Conservation (phyloP, 2,113 vertebrate genomes). For the Apus apus region DNA sequence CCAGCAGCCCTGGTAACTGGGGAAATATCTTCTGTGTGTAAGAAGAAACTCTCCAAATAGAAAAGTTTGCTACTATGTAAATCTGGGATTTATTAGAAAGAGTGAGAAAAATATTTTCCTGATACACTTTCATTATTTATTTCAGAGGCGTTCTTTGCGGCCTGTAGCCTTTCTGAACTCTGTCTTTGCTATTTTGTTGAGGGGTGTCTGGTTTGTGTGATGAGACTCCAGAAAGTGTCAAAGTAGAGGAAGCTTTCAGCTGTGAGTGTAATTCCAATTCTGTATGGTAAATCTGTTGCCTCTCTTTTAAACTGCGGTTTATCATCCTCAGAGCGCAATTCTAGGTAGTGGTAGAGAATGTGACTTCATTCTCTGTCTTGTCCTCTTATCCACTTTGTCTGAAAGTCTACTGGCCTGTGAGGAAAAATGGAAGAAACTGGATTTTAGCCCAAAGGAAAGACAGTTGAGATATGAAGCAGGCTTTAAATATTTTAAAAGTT, state of each 20-base stretch:
- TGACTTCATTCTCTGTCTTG: neutral
- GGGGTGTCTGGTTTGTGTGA: neutral
- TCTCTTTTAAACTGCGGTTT: neutral
- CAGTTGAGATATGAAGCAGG: neutral
- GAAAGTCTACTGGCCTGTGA: neutral
- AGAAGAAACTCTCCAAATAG: neutral
- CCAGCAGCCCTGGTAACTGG: neutral
- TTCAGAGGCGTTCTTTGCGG: neutral
- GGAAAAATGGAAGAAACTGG: neutral
- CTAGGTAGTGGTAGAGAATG: neutral
- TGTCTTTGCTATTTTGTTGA: neutral
- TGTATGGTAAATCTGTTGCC: neutral
- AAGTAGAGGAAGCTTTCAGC: neutral
- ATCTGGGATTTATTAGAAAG: neutral
- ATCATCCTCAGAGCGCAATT: neutral
- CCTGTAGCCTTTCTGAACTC: neutral
- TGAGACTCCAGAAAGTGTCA: neutral
- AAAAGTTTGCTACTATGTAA: neutral
- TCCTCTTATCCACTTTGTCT: neutral
- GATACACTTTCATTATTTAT: neutral
- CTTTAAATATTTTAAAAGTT: conserved; percentile 10
- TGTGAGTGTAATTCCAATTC: neutral
- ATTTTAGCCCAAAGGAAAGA: neutral
- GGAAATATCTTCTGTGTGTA: accelerated
- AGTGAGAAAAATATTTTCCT: neutral